Evolutionary conservation across 2,888 invertebrate genomes (phyloP), one percentile per base, ranked within the genome.

Genomic region (Spialia ferax): DNA sequence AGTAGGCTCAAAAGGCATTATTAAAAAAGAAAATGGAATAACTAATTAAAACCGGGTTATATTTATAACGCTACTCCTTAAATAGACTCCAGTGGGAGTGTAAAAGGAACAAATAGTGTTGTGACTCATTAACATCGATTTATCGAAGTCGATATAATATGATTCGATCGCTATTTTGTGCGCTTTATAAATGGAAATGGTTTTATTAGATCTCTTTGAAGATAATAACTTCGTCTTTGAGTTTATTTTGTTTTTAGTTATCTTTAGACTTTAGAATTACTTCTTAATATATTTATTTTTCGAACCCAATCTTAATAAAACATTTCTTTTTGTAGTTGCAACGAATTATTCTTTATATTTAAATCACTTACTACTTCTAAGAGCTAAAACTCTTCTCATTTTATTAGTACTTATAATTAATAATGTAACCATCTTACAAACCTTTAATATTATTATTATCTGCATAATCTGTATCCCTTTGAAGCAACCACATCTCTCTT

Each of bases 11-110:
- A 48, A 48, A 48, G 45, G 20, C 20, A 48, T 48, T 48, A 48
- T 48, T 48, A 48, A 48, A 48, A 48, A 48, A 48, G 45, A 48
- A 48, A 48, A 48, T 48, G 45, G 10, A 48, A 20, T 48, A 48
- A 20, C 45, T 45, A 45, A 45, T 45, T 45, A 45, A 45, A 45
- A 45, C 45, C 45, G 45, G 45, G 45, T 45, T 45, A 45, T 45
- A 45, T 45, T 45, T 45, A 45, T 45, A 45, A 45, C 45, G 45
- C 45, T 45, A 45, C 45, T 45, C 45, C 45, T 45, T 45, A 45
- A 45, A 45, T 45, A 45, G 45, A 42, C 15, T 42, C 7, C 42
- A 42, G 45, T 45, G 18, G 45, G 18, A 45, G 45, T 18, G 20
- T 20, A 48, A 48, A 20, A 48, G 20, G 20, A 48, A 20, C 11